Evolutionary conservation across 2,113 vertebrate genomes (phyloP).

Genomic region (Proterorhinus semilunaris): DNA sequence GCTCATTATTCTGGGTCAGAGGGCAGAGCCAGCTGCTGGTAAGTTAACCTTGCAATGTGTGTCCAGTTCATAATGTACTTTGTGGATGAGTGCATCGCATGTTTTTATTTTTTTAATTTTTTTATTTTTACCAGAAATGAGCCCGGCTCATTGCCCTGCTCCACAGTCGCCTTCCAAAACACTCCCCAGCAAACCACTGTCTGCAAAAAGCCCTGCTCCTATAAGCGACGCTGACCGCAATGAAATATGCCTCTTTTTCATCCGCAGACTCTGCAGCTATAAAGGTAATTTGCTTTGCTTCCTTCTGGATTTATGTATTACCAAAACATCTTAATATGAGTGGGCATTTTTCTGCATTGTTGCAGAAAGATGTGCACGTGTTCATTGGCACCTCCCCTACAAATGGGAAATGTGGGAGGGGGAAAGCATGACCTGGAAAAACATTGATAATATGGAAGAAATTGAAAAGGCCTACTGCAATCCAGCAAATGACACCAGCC

Average conservation of each 20-base stretch:
- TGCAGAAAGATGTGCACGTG: conserved; percentile 78
- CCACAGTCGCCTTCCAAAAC: not conserved
- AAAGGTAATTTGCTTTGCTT: conserved; percentile 78
- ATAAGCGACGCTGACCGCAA: conserved; percentile 66
- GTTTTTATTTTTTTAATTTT: too few relatives aligned
- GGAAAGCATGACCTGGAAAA: conserved; percentile 71
- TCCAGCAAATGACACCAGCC: conserved; percentile 69
- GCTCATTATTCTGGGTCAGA: conserved; percentile 51
- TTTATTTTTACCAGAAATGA: conserved; percentile 25
- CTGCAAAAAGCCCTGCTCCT: not conserved
- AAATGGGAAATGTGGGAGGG: conserved; percentile 82
- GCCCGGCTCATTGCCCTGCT: not conserved
- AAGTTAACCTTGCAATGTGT: conserved; percentile 16
- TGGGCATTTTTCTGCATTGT: conserved; percentile 18
- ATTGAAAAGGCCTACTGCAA: conserved; percentile 86
- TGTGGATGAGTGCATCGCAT: not conserved
- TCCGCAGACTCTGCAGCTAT: conserved; percentile 82
- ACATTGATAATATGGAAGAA: conserved; percentile 77
- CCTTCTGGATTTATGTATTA: not conserved
- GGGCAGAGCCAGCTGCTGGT: not conserved
- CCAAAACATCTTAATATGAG: not conserved
- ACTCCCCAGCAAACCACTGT: not conserved
- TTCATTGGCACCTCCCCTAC: conserved; percentile 88
- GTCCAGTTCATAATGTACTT: not conserved
- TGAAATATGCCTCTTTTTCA: conserved; percentile 87